These are phyloP conservation scores for Poecilobothrus nobilitatus DNA, from an alignment of 2,888 invertebrate genomes.

Conservation along the genomic window DNA sequence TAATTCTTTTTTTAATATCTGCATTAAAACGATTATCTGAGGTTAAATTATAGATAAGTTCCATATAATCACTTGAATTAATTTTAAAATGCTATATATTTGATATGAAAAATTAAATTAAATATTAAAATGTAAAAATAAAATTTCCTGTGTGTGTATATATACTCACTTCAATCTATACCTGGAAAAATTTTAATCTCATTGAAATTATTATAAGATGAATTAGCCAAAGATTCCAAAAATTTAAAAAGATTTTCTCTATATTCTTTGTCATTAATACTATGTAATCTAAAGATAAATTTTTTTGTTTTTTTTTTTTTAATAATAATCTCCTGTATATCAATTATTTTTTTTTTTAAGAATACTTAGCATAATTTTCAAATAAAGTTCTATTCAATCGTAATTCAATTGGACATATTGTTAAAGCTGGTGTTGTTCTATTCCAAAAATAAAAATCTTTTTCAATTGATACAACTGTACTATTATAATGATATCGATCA, in stretches of 20 bases:
- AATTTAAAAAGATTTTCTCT: slow-evolving; percentile 29
- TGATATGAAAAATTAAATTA: too few relatives aligned
- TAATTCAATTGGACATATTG: slow-evolving; percentile 39
- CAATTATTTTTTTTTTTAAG: background rate
- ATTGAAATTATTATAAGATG: slow-evolving; percentile 38
- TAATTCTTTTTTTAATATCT: background rate
- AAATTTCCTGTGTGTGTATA: too few relatives aligned
- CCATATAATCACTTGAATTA: slow-evolving; percentile 35
- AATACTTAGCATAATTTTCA: slow-evolving; percentile 31
- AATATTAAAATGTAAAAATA: too few relatives aligned
- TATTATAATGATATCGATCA: slow-evolving; percentile 36
- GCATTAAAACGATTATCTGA: slow-evolving; percentile 4
- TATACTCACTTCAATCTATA: too few relatives aligned
- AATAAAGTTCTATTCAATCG: slow-evolving; percentile 31
- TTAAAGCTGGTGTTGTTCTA: slow-evolving; percentile 36
- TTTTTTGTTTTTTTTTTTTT: background rate
- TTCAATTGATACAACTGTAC: slow-evolving; percentile 39
- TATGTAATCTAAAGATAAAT: background rate
- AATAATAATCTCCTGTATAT: background rate
- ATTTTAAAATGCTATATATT: slow-evolving; percentile 28
- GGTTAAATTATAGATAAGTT: slow-evolving; percentile 39
- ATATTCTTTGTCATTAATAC: background rate
- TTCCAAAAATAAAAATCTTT: slow-evolving; percentile 41
- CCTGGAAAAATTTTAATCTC: slow-evolving; percentile 32
- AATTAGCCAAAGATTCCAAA: slow-evolving; percentile 40